Conservation (phyloP, 2,797 vertebrate species). For the Myotis myotis region DNA sequence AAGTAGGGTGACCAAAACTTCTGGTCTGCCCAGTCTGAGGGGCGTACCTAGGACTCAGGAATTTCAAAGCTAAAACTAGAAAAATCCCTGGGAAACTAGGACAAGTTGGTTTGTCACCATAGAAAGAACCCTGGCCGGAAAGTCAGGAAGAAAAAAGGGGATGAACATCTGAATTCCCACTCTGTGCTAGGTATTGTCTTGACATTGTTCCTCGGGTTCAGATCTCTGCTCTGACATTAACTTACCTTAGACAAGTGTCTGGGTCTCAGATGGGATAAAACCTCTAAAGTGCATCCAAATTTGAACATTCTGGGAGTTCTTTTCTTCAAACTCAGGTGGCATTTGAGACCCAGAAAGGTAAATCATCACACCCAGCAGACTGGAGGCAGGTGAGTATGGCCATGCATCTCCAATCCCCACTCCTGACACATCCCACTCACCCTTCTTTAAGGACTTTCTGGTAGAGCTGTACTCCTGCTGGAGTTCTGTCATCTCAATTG, state of each 20-base stretch:
- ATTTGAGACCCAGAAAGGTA: neutral
- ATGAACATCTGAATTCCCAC: neutral
- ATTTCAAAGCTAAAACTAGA: no score
- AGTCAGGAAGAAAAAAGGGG: neutral
- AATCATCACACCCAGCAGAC: neutral
- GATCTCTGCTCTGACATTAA: neutral
- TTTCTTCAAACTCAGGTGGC: neutral
- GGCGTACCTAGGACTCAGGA: no score
- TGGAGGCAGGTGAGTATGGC: neutral
- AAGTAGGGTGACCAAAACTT: no score
- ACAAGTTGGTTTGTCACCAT: no score
- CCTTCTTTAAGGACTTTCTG: neutral
- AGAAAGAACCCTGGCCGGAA: neutral
- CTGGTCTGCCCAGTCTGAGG: no score
- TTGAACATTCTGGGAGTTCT: neutral
- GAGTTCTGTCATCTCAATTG: neutral
- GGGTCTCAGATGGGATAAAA: neutral
- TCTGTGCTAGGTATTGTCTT: neutral
- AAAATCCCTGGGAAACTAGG: no score
- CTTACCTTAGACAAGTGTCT: neutral
- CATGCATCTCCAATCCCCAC: neutral
- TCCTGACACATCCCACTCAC: neutral
- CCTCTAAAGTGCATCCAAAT: neutral
- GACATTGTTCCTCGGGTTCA: neutral
- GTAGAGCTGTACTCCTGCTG: neutral